Evolutionary conservation across 2,113 vertebrate genomes (phyloP).

Genomic region (Parus major): DNA sequence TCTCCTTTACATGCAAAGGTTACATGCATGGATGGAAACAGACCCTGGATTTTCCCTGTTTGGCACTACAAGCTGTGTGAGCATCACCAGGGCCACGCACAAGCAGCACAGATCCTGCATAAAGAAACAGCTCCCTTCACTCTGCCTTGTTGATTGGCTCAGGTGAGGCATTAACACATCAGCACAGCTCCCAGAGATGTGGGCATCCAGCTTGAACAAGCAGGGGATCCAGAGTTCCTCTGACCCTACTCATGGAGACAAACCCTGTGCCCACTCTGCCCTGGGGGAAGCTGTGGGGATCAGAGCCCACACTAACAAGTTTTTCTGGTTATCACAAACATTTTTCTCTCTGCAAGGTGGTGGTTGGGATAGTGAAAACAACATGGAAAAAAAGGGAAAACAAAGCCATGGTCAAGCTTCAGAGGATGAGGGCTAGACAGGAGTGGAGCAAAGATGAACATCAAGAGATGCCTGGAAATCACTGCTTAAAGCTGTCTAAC

Average conservation of each 20-base stretch:
- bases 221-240: not conserved
- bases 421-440: not conserved
- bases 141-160: not conserved
- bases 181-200: not conserved
- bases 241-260: not conserved
- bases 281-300: not conserved
- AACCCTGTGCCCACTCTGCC: not conserved
- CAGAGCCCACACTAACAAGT: not conserved
- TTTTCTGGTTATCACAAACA: not conserved
- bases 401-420: not conserved
- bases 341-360: not conserved
- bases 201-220: not conserved
- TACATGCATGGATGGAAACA: not conserved
- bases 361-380: not conserved
- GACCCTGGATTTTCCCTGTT: not conserved
- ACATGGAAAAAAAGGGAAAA: not conserved
- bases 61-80: not conserved
- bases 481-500: not conserved
- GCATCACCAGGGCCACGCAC: not conserved
- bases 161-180: not conserved
- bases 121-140: not conserved
- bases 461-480: not conserved
- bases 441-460: not conserved
- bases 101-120: not conserved
- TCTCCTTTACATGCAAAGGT: not conserved